A percentile compares a stretch with the other conserved stretches of the same genome.
These are phyloP conservation scores for Vulpes ferrilata DNA, from an alignment of 2,113 vertebrate genomes.

Conservation along the genomic window DNA sequence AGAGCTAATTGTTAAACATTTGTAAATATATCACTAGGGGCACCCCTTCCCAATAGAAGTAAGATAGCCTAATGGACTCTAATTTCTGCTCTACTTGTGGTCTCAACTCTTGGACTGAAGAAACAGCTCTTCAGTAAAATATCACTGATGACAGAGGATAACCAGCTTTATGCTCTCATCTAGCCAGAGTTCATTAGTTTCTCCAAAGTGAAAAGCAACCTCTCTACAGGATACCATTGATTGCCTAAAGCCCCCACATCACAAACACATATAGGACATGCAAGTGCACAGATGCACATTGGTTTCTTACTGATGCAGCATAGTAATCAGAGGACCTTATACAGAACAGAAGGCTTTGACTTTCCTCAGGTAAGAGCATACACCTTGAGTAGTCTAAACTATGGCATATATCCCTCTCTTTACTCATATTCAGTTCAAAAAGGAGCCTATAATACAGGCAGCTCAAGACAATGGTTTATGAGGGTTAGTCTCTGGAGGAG, in stretches of 20 bases:
- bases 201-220: neutral
- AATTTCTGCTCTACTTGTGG: neutral
- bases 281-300: neutral
- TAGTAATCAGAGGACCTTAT: neutral
- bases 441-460: neutral
- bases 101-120: neutral
- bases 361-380: neutral
- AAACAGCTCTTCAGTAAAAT: neutral
- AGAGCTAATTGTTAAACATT: neutral
- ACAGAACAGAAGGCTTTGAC: neutral
- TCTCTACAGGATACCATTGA: neutral
- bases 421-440: neutral
- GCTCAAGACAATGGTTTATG: neutral
- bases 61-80: neutral
- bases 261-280: neutral
- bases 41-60: accelerated
- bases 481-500: neutral
- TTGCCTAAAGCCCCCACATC: neutral
- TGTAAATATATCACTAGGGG: neutral
- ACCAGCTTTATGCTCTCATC: neutral
- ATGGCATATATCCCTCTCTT: neutral
- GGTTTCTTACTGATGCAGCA: neutral
- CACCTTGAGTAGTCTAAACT: too few species aligned
- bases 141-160: neutral
- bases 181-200: neutral